phyloP scores from a whole-genome alignment of 2,113 vertebrate species.

The Atractosteus spatula region DNA sequence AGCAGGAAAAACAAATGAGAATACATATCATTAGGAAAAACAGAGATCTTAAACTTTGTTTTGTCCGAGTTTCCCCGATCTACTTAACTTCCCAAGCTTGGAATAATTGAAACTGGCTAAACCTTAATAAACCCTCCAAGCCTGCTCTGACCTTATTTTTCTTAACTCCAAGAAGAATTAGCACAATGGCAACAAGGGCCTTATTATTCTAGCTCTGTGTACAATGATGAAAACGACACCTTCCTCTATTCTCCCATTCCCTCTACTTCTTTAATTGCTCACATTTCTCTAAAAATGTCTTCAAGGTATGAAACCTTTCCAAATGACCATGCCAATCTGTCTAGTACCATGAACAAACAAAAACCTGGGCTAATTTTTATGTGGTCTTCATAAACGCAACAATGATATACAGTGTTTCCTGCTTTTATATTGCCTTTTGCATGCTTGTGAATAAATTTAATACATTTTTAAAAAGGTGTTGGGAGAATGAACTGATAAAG shows the following conservation, averaged over 20 bases:
- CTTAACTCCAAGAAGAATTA: constrained; percentile 32
- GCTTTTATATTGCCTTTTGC: too few relatives aligned
- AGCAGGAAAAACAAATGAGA: constrained; percentile 61
- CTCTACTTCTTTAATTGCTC: background rate
- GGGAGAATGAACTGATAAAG: too few relatives aligned
- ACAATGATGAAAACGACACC: background rate
- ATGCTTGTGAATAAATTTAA: too few relatives aligned
- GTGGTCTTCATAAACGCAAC: constrained; percentile 7
- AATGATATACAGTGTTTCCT: too few relatives aligned
- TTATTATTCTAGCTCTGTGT: constrained; percentile 32
- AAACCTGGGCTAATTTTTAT: constrained; percentile 1
- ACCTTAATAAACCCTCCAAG: constrained; percentile 52
- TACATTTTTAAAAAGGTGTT: too few relatives aligned
- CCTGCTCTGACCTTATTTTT: constrained; percentile 51
- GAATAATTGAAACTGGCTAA: constrained; percentile 60
- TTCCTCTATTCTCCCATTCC: background rate
- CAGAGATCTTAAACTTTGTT: constrained; percentile 60
- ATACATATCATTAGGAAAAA: background rate
- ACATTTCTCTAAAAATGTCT: background rate
- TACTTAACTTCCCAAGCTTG: constrained; percentile 66
- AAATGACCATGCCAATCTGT: background rate
- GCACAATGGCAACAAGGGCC: constrained; percentile 46
- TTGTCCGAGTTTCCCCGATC: constrained; percentile 65
- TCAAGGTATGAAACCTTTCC: too few relatives aligned
- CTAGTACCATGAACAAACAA: background rate